Conservation (phyloP, 2,888 invertebrate species). For the Tipula helvola region DNA sequence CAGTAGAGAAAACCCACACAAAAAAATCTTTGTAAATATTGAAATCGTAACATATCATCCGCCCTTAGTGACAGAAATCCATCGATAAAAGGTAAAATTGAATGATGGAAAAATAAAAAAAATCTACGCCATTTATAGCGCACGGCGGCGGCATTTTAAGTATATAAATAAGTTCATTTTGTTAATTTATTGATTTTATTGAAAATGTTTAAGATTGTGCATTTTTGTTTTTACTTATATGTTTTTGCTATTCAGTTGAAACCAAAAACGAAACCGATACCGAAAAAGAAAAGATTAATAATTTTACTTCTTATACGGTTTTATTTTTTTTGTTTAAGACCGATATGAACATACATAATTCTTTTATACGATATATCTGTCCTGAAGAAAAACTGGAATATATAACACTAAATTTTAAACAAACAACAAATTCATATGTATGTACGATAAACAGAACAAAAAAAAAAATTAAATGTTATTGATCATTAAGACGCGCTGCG, state of each 20-base stretch:
- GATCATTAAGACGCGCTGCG: not conserved
- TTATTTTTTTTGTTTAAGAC: not conserved
- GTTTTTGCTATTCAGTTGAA: not conserved
- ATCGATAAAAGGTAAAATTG: not conserved
- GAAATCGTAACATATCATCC: not conserved
- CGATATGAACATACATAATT: not conserved
- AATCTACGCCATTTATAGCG: not conserved
- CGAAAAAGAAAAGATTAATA: not conserved
- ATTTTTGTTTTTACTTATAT: not conserved
- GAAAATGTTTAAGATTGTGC: not conserved
- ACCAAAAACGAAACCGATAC: not conserved
- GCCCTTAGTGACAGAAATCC: not conserved
- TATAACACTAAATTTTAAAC: not conserved
- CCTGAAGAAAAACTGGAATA: not conserved
- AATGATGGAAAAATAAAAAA: not conserved
- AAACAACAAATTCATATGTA: not conserved
- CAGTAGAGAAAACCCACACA: not conserved
- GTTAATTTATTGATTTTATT: not conserved
- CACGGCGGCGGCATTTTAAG: not conserved
- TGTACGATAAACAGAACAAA: not conserved
- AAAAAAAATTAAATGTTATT: not conserved
- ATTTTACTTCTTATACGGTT: not conserved
- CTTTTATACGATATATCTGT: not conserved
- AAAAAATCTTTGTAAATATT: not conserved
- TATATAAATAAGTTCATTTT: not conserved